phyloP scores from a whole-genome alignment of 2,113 vertebrate species.

The Phylloscopus trochilus region DNA sequence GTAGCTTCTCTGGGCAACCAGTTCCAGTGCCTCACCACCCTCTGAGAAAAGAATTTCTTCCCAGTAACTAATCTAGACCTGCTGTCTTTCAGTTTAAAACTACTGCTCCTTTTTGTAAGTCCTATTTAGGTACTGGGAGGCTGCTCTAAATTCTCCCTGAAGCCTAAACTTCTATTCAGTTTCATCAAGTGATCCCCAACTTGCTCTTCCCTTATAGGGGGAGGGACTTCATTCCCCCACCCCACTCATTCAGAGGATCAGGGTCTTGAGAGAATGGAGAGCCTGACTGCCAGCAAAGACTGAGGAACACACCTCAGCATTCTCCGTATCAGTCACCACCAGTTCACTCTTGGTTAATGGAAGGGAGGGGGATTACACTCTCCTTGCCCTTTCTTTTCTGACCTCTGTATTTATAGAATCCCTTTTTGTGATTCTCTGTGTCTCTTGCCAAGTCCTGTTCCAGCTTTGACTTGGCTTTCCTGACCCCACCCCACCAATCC shows the following conservation, averaged over 20 bases:
- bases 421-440: neutral
- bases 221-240: neutral
- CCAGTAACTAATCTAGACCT: neutral
- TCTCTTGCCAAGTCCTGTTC: neutral
- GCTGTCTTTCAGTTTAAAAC: neutral
- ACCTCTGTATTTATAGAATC: neutral
- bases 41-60: neutral
- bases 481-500: neutral
- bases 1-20: neutral
- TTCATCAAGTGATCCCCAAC: neutral
- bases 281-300: neutral
- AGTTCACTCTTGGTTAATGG: fast-evolving
- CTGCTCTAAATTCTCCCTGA: neutral
- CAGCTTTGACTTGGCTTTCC: neutral
- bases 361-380: fast-evolving
- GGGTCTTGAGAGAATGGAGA: neutral
- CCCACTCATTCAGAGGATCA: neutral
- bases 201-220: neutral
- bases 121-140: neutral
- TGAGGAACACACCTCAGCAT: neutral
- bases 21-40: neutral
- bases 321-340: fast-evolving
- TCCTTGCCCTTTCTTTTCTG: neutral
- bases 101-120: neutral
- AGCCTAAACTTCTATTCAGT: neutral